A percentile compares a stretch with the other conserved stretches of the same genome.
Conservation (phyloP, 2,113 vertebrate species). For the Pagrus major region DNA sequence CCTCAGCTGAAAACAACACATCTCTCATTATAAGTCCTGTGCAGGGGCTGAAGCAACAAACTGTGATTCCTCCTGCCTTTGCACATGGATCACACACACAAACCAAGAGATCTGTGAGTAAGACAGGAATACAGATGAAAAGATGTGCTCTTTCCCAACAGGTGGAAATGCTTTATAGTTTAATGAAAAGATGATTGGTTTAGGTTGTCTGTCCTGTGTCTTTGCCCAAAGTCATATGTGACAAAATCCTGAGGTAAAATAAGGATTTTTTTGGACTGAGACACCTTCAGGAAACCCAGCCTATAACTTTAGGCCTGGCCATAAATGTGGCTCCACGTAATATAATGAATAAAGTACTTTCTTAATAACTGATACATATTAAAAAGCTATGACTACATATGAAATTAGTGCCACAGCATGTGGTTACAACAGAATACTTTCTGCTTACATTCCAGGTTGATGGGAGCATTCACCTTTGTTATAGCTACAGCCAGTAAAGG, state of each 20-base stretch:
- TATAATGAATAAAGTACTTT: not conserved
- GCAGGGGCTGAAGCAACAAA: conserved; percentile 14
- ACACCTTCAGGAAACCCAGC: not conserved
- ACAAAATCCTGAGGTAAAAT: not conserved
- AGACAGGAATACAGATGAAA: conserved; percentile 26
- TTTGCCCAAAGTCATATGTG: not conserved
- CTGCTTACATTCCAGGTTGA: not conserved
- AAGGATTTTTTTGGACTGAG: not conserved
- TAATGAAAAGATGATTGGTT: conserved; percentile 48
- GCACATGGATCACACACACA: conserved; percentile 9
- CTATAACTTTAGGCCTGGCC: not conserved
- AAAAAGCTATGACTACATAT: not conserved
- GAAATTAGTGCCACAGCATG: not conserved
- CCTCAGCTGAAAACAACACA: not conserved
- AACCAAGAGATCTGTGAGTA: conserved; percentile 16
- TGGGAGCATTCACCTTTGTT: conserved; percentile 1
- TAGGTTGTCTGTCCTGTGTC: conserved; percentile 4
- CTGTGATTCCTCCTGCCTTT: conserved; percentile 15
- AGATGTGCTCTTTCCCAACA: conserved; percentile 17
- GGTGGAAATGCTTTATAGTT: conserved; percentile 36
- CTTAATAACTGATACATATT: not conserved
- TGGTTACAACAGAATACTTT: not conserved
- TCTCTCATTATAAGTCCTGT: not conserved
- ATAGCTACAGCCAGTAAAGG: not conserved
- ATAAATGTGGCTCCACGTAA: too few species aligned